These are phyloP conservation scores for Drosophila pseudotalamancana DNA, from an alignment of 2,888 invertebrate species.

Conservation along the genomic window DNA sequence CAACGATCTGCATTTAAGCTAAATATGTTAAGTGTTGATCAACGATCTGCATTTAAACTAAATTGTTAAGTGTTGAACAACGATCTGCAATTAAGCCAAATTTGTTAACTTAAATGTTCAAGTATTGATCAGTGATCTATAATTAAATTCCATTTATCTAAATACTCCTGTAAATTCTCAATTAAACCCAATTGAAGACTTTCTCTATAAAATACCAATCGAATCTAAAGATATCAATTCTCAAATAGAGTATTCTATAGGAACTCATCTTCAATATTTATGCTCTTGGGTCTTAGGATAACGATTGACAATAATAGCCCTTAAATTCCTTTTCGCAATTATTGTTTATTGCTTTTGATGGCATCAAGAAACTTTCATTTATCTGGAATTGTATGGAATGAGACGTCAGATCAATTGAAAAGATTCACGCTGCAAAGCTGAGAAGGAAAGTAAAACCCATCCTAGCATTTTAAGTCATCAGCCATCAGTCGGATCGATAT, in stretches of 20 bases:
- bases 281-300: not conserved
- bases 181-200: too few relatives aligned
- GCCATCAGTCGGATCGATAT: constrained; percentile 56
- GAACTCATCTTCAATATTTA: not conserved
- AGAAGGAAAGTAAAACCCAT: constrained; percentile 52
- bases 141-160: too few relatives aligned
- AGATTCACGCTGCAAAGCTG: constrained; percentile 26
- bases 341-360: constrained; percentile 3
- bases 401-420: constrained; percentile 39
- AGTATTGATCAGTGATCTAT: too few relatives aligned
- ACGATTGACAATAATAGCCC: not conserved
- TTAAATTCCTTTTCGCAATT: constrained; percentile 6
- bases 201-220: too few relatives aligned
- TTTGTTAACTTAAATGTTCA: too few relatives aligned
- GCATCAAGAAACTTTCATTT: constrained; percentile 46
- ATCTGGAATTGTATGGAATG: constrained; percentile 36
- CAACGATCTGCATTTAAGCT: not conserved
- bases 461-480: constrained; percentile 48
- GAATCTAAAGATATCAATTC: too few relatives aligned
- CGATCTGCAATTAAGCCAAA: not conserved
- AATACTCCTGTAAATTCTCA: too few relatives aligned
- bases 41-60: too few relatives aligned
- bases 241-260: too few relatives aligned
- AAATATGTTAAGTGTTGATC: not conserved
- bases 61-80: not conserved